Evolutionary conservation across 1,140 invertebrate genomes (phyloP).

Genomic region (Drosophila pseudoobscura): DNA sequence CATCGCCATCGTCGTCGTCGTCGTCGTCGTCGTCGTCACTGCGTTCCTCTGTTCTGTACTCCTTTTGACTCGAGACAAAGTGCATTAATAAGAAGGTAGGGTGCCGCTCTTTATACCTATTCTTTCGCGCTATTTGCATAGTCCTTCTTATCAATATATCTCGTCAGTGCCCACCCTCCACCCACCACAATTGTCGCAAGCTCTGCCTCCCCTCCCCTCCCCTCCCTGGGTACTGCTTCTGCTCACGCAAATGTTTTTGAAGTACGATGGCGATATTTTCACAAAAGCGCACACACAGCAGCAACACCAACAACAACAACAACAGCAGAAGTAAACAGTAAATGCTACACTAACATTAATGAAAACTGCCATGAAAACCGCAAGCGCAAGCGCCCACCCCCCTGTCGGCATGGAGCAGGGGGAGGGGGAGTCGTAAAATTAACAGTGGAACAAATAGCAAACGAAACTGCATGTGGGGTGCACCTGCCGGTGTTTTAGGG

Average conservation of each 20-base stretch:
- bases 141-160: not conserved
- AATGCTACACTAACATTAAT: constrained; percentile 66
- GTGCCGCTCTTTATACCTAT: too few relatives aligned
- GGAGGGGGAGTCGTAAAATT: constrained; percentile 48
- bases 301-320: constrained; percentile 16
- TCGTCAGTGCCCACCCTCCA: constrained; percentile 1
- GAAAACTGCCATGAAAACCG: constrained; percentile 59
- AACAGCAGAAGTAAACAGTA: constrained; percentile 32
- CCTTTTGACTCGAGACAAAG: constrained; percentile 47
- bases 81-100: too few relatives aligned
- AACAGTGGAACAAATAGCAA: constrained; percentile 56
- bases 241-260: constrained; percentile 64
- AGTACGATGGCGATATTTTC: constrained; percentile 54
- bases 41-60: constrained; percentile 6
- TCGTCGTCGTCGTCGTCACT: not conserved
- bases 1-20: not conserved
- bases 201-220: not conserved
- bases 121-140: too few relatives aligned
- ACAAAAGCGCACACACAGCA: constrained; percentile 46
- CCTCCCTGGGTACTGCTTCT: constrained; percentile 18
- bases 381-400: constrained; percentile 41
- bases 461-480: constrained; percentile 40
- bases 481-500: constrained; percentile 33
- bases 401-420: constrained; percentile 12
- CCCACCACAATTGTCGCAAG: constrained; percentile 41